Percentiles rank a stretch among this genome's conserved stretches.
phyloP scores from a whole-genome alignment of 1,140 invertebrate genomes.

The Radopholus similis region DNA sequence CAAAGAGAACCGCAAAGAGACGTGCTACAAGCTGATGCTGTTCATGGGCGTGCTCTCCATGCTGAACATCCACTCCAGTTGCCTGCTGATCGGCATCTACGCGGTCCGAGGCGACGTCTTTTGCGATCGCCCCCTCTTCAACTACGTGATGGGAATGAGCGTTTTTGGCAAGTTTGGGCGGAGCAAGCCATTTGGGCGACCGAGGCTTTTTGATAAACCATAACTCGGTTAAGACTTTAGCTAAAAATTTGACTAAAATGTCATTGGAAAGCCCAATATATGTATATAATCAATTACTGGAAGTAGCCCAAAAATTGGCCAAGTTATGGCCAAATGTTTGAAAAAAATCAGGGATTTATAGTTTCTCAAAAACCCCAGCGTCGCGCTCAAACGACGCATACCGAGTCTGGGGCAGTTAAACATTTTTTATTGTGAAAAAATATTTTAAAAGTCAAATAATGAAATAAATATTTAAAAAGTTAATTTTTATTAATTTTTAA shows the following conservation, averaged over 20 bases:
- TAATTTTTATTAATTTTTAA: background rate
- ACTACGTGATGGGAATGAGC: slow-evolving; percentile 15
- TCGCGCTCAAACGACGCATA: no score
- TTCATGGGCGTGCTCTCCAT: slow-evolving; percentile 7
- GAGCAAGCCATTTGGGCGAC: background rate
- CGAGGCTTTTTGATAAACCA: background rate
- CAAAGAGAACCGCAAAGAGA: background rate
- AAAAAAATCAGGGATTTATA: background rate
- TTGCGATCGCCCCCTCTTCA: slow-evolving; percentile 22
- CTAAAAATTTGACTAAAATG: no score
- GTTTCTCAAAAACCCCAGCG: no score
- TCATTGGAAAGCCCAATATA: no score
- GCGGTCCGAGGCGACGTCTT: slow-evolving; percentile 20
- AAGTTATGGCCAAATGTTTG: no score
- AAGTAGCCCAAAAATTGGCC: no score
- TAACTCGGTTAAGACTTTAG: no score
- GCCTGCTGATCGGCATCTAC: slow-evolving; percentile 23
- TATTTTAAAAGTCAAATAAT: background rate
- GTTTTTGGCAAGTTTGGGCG: slow-evolving; percentile 1
- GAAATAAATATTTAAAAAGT: background rate
- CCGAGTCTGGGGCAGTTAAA: no score
- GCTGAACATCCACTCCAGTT: slow-evolving; percentile 8
- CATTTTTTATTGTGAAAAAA: no score
- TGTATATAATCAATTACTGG: no score
- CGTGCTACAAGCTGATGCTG: slow-evolving; percentile 25